Conservation (phyloP, 2,888 invertebrate species). For the Eulithis testata region DNA sequence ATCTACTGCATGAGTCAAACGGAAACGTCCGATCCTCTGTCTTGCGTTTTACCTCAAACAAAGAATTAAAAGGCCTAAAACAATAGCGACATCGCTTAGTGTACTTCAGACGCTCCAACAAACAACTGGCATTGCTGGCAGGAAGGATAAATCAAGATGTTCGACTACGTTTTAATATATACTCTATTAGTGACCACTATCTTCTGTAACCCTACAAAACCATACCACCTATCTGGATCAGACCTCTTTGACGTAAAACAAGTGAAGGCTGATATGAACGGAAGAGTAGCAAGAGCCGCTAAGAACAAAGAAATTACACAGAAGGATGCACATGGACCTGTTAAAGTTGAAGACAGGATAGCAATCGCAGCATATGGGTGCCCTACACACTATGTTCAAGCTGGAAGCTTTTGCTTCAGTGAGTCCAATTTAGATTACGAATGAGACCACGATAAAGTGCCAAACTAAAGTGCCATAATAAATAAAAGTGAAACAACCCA, state of each 20-base stretch:
- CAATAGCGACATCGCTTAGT: slow-evolving; percentile 2
- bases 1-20: slow-evolving; percentile 11
- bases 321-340: neutral
- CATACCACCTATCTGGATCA: neutral
- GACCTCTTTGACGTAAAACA: neutral
- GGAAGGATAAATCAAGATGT: slow-evolving; percentile 15
- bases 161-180: slow-evolving; percentile 13
- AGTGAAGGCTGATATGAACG: neutral
- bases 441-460: neutral
- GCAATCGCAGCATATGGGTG: slow-evolving; percentile 35
- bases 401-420: slow-evolving; percentile 9
- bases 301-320: no score
- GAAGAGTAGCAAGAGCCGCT: neutral
- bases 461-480: no score
- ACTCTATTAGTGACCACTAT: slow-evolving; percentile 15
- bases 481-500: no score
- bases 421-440: slow-evolving; percentile 6
- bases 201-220: slow-evolving; percentile 5
- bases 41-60: slow-evolving; percentile 7
- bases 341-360: slow-evolving; percentile 41
- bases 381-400: slow-evolving; percentile 11
- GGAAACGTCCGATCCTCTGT: neutral
- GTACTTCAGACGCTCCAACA: neutral
- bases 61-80: slow-evolving; percentile 6
- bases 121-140: neutral